Evolutionary conservation across 2,113 vertebrate species (phyloP).

Genomic region (Odontesthes bonariensis): DNA sequence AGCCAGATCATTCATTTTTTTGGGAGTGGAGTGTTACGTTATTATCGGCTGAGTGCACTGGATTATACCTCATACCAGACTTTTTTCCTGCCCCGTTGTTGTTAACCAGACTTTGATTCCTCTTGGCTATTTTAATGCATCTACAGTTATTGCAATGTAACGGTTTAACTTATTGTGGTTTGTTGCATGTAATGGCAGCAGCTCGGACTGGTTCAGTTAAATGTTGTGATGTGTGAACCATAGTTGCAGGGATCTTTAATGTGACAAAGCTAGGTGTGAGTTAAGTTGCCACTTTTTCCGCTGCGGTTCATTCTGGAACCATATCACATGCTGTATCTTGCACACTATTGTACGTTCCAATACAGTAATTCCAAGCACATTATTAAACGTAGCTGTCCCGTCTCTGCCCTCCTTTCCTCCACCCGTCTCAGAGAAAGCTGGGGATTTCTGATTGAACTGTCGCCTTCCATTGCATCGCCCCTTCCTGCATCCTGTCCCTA

Average conservation of each 20-base stretch:
- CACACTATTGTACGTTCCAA: constrained; percentile 60
- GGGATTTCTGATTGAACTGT: constrained; percentile 76
- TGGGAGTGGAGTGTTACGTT: constrained; percentile 50
- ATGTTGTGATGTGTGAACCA: constrained; percentile 9
- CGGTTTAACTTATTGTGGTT: not conserved
- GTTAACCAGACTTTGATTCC: not conserved
- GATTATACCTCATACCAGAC: constrained; percentile 55
- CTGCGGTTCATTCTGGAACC: not conserved
- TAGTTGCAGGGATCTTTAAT: constrained; percentile 1
- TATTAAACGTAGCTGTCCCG: constrained; percentile 61
- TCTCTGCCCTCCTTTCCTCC: constrained; percentile 22
- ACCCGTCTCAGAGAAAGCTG: constrained; percentile 21
- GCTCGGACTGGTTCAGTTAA: not conserved
- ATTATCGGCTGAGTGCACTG: constrained; percentile 55
- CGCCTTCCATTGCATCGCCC: constrained; percentile 64
- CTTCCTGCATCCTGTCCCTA: constrained; percentile 65
- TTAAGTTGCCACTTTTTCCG: not conserved
- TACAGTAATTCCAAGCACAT: constrained; percentile 59
- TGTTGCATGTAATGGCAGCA: not conserved
- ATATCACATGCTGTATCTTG: constrained; percentile 52
- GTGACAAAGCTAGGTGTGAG: not conserved
- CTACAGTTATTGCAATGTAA: constrained; percentile 5
- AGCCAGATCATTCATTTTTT: not conserved
- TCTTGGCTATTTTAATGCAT: not conserved
- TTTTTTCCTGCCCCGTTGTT: constrained; percentile 27